Evolutionary conservation across 2,888 invertebrate genomes (phyloP).

Genomic region (Trisateles emortualis): DNA sequence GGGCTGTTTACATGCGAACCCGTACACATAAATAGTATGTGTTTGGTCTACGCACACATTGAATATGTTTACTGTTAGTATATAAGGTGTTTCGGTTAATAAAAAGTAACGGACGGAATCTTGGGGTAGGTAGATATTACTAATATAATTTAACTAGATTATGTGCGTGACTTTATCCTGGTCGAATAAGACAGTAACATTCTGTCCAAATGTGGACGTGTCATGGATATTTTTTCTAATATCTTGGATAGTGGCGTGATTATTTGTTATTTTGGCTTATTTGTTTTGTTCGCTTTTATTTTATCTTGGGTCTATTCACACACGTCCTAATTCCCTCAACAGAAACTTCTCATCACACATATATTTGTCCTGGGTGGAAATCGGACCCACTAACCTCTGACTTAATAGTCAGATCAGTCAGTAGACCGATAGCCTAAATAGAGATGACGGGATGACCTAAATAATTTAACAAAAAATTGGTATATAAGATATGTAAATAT

Average conservation of each 20-base stretch:
- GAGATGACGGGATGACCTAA: too few species aligned
- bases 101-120: constrained; percentile 20
- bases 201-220: background rate
- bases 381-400: too few species aligned
- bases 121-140: constrained; percentile 13
- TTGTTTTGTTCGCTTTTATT: background rate
- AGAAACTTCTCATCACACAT: too few species aligned
- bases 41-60: constrained; percentile 36
- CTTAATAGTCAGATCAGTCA: too few species aligned
- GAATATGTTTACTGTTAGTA: constrained; percentile 30
- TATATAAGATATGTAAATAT: too few species aligned
- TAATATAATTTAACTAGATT: constrained; percentile 12
- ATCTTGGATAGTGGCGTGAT: background rate
- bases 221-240: background rate
- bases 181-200: background rate
- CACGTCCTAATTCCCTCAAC: too few species aligned
- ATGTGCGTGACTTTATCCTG: constrained; percentile 6
- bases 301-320: too few species aligned
- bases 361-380: too few species aligned
- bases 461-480: too few species aligned
- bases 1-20: constrained; percentile 80
- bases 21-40: constrained; percentile 47
- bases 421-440: too few species aligned
- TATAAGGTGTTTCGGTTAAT: constrained; percentile 17
- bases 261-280: background rate